A percentile compares a stretch with the other conserved stretches of the same genome.
Conservation (phyloP, 2,888 invertebrate species). For the Limenitis camilla region DNA sequence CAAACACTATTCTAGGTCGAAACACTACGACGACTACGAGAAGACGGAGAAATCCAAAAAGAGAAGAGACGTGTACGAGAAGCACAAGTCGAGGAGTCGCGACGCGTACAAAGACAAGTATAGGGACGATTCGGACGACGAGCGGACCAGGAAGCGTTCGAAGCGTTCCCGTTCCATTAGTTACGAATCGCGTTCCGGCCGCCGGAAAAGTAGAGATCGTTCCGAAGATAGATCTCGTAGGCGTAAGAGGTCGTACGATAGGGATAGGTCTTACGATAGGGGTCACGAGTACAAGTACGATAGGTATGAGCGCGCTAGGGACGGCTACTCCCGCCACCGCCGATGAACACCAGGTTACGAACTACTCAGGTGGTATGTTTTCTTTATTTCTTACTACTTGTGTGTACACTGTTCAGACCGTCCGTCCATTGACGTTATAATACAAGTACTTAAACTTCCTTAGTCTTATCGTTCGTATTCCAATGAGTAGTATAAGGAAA, state of each 20-base stretch:
- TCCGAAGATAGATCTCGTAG: slow-evolving; percentile 44
- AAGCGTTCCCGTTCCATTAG: slow-evolving; percentile 56
- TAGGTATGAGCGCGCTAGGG: slow-evolving; percentile 69
- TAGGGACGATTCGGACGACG: slow-evolving; percentile 58
- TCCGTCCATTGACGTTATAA: not conserved
- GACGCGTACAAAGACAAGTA: slow-evolving; percentile 50
- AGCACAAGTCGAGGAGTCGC: slow-evolving; percentile 47
- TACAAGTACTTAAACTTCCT: not conserved
- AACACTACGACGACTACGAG: slow-evolving; percentile 45
- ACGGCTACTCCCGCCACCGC: slow-evolving; percentile 53
- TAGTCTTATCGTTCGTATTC: not conserved
- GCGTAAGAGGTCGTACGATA: slow-evolving; percentile 44
- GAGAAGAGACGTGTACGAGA: slow-evolving; percentile 48
- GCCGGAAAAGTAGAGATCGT: slow-evolving; percentile 37
- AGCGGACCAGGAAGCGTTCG: slow-evolving; percentile 48
- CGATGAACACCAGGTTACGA: slow-evolving; percentile 65
- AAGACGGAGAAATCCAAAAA: slow-evolving; percentile 41
- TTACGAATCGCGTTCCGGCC: slow-evolving; percentile 48
- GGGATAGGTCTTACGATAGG: slow-evolving; percentile 41
- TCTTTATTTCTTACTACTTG: slow-evolving; percentile 23
- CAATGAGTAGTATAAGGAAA: not conserved
- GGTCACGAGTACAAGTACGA: slow-evolving; percentile 36
- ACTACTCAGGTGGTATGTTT: slow-evolving; percentile 60
- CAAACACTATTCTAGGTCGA: slow-evolving; percentile 41
- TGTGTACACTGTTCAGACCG: slow-evolving; percentile 11